phyloP scores from a whole-genome alignment of 2,113 vertebrate species.

The Pantherophis guttatus region DNA sequence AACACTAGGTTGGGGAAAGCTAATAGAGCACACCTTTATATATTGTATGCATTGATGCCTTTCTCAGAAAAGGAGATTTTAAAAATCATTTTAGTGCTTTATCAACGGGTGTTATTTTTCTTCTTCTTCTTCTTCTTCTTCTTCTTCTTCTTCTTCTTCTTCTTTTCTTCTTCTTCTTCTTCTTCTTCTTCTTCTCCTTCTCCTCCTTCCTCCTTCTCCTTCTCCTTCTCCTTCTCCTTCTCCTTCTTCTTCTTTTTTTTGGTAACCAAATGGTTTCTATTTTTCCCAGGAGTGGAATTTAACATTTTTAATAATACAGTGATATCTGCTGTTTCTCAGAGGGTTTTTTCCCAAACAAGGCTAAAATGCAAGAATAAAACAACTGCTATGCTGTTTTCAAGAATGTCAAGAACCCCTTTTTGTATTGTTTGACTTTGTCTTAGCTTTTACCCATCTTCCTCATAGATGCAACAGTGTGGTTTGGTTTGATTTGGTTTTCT shows the following conservation, averaged over 20 bases:
- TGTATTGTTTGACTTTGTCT: constrained; percentile 58
- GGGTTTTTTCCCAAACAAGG: constrained; percentile 67
- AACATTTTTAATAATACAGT: constrained; percentile 75
- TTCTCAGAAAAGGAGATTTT: constrained; percentile 60
- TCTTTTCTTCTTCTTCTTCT: too few relatives aligned
- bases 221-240: too few relatives aligned
- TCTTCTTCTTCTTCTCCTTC: too few relatives aligned
- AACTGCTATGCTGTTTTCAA: constrained; percentile 63
- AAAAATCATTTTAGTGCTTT: constrained; percentile 66
- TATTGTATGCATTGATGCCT: constrained; percentile 66
- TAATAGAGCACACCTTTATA: constrained; percentile 63
- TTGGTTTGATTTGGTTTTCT: constrained; percentile 54
- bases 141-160: too few relatives aligned
- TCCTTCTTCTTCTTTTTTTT: constrained; percentile 53
- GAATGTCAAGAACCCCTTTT: constrained; percentile 68
- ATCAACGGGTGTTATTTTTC: constrained; percentile 44
- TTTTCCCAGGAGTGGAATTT: constrained; percentile 73
- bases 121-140: neutral
- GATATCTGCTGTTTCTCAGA: constrained; percentile 70
- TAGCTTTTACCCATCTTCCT: constrained; percentile 59
- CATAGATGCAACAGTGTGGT: constrained; percentile 65
- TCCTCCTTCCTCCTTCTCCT: too few relatives aligned
- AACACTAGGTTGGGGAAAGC: neutral
- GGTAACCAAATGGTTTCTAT: constrained; percentile 79
- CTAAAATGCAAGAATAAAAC: constrained; percentile 62